Evolutionary conservation across 2,888 invertebrate species (phyloP).

Genomic region (Ypsolopha sequella): DNA sequence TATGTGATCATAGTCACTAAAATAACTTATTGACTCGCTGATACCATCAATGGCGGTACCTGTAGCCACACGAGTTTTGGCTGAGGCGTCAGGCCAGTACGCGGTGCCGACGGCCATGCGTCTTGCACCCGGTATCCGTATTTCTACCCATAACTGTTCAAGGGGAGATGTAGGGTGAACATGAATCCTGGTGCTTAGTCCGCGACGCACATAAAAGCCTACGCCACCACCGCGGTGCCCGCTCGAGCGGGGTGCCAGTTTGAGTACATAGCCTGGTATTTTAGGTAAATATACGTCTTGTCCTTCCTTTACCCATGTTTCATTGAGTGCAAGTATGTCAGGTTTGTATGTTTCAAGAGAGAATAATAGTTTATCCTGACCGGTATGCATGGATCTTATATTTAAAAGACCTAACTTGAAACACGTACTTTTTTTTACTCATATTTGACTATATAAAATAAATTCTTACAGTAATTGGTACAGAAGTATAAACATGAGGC

Average conservation of each 20-base stretch:
- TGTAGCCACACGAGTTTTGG: not conserved
- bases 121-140: not conserved
- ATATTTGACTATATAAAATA: no score
- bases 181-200: not conserved
- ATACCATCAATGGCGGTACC: not conserved
- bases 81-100: not conserved
- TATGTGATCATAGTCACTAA: not conserved
- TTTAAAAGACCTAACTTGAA: conserved; percentile 1
- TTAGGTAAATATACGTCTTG: not conserved
- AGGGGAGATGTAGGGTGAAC: not conserved
- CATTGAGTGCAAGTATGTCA: conserved; percentile 3
- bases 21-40: conserved; percentile 1
- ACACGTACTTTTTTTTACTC: not conserved
- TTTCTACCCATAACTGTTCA: conserved; percentile 1
- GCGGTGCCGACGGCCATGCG: conserved; percentile 2
- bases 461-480: no score
- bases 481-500: no score
- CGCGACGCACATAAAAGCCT: conserved; percentile 1
- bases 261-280: not conserved
- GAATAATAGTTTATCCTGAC: not conserved
- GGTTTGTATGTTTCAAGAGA: not conserved
- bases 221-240: not conserved
- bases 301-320: conserved; percentile 1
- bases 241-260: not conserved
- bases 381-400: conserved; percentile 1